A percentile compares a stretch with the other conserved stretches of the same genome.
These are phyloP conservation scores for Actinia tenebrosa DNA, from an alignment of 64 coral and sea anemone genomes.

Conservation along the genomic window DNA sequence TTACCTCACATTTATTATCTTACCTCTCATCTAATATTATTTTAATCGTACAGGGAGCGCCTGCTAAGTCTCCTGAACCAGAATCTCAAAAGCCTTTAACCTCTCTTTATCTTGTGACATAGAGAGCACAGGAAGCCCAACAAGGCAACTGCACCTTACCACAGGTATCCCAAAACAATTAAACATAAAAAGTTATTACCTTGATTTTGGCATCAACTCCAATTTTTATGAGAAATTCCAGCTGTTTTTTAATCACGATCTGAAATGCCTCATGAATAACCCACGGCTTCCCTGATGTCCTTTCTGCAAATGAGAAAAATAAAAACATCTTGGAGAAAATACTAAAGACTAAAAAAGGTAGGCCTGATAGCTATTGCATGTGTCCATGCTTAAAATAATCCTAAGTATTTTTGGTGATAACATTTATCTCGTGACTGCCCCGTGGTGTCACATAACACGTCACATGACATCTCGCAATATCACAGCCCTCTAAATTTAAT, in stretches of 20 bases:
- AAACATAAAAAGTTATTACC: not conserved
- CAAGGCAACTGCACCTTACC: not conserved
- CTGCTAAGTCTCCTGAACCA: too few relatives aligned
- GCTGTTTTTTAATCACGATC: constrained; percentile 1
- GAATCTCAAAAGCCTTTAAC: too few relatives aligned
- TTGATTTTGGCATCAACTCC: constrained; percentile 1
- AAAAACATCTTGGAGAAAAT: not conserved
- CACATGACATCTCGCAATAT: not conserved
- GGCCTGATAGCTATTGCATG: not conserved
- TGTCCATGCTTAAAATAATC: not conserved
- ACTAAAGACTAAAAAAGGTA: not conserved
- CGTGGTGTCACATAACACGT: not conserved
- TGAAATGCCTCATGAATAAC: constrained; percentile 5
- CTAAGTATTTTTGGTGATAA: not conserved
- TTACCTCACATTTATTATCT: too few relatives aligned
- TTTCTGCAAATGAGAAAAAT: not conserved
- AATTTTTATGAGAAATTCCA: constrained; percentile 1
- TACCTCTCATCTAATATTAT: too few relatives aligned
- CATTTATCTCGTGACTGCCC: not conserved
- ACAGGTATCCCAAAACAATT: not conserved
- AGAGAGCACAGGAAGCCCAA: not conserved
- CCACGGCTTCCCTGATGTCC: constrained; percentile 8
- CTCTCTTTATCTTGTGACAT: too few relatives aligned
- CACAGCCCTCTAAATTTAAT: not conserved
- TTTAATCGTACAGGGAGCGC: too few relatives aligned